Evolutionary conservation across 1,140 invertebrate genomes (phyloP).

Genomic region (Drosophila suzukii): DNA sequence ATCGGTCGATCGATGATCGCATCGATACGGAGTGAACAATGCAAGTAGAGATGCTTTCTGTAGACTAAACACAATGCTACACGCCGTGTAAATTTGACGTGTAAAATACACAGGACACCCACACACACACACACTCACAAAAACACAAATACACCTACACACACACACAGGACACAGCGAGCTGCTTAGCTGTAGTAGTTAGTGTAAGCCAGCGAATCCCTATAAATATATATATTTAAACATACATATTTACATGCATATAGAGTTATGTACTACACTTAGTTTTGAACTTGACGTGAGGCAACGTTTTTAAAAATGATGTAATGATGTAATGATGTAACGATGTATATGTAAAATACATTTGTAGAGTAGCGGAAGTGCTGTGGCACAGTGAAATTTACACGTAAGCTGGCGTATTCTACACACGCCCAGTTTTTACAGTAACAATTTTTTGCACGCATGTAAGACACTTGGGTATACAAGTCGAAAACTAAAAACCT

Average conservation of each 20-base stretch:
- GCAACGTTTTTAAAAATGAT: constrained; percentile 60
- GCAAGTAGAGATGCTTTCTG: constrained; percentile 62
- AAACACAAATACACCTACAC: constrained; percentile 6
- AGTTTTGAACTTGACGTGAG: constrained; percentile 57
- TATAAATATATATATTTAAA: constrained; percentile 41
- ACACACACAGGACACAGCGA: constrained; percentile 27
- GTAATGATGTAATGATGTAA: no score
- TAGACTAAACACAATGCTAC: constrained; percentile 46
- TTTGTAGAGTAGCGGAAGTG: constrained; percentile 32
- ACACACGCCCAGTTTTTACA: constrained; percentile 67
- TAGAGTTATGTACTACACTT: constrained; percentile 49
- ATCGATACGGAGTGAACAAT: constrained; percentile 43
- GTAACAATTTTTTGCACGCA: constrained; percentile 63
- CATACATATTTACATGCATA: constrained; percentile 31
- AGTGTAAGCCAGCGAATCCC: constrained; percentile 37
- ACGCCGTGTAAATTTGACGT: constrained; percentile 34
- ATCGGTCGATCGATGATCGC: no score
- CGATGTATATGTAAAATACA: constrained; percentile 60
- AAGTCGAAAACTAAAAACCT: constrained; percentile 28
- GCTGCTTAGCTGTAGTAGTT: constrained; percentile 57
- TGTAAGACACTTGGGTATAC: constrained; percentile 41
- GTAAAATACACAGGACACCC: constrained; percentile 31
- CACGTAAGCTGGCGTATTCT: constrained; percentile 54
- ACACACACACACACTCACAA: constrained; percentile 25
- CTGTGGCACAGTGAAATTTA: constrained; percentile 60